Conservation (phyloP, 2,888 invertebrate species). For the Drosophila merina region DNA sequence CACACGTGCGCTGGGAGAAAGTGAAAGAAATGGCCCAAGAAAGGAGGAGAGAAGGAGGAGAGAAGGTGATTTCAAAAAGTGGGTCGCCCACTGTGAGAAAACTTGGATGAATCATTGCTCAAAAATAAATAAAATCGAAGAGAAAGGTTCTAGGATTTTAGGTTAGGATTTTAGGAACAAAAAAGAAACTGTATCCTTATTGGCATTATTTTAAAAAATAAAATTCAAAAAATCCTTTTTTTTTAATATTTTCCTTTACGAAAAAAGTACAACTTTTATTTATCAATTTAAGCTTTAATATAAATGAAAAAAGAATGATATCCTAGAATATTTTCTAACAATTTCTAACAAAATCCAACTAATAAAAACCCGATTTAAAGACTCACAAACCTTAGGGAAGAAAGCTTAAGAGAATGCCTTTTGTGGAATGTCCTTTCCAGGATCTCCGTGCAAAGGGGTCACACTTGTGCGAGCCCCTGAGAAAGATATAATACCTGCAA, state of each 20-base stretch:
- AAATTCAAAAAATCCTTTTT: too few species aligned
- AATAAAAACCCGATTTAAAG: background rate
- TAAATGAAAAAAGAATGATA: too few species aligned
- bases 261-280: too few species aligned
- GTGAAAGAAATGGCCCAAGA: constrained; percentile 22
- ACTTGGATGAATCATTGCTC: too few species aligned
- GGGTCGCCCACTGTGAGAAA: constrained; percentile 21
- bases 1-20: constrained; percentile 4
- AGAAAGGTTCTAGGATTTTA: background rate
- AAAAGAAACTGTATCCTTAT: too few species aligned
- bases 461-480: constrained; percentile 61
- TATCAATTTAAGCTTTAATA: too few species aligned
- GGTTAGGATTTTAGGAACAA: too few species aligned
- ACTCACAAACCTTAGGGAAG: background rate
- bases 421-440: background rate
- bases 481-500: constrained; percentile 80
- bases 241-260: too few species aligned
- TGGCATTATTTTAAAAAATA: too few species aligned
- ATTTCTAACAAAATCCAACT: too few species aligned
- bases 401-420: background rate
- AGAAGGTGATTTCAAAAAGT: constrained; percentile 16
- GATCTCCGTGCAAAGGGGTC: constrained; percentile 19
- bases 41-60: constrained; percentile 7
- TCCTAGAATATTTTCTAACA: too few species aligned
- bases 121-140: background rate